Evolutionary conservation across 1,140 invertebrate genomes (phyloP), one percentile per base, ranked within the genome.

Genomic region (Ctenoplectra terminalis): DNA sequence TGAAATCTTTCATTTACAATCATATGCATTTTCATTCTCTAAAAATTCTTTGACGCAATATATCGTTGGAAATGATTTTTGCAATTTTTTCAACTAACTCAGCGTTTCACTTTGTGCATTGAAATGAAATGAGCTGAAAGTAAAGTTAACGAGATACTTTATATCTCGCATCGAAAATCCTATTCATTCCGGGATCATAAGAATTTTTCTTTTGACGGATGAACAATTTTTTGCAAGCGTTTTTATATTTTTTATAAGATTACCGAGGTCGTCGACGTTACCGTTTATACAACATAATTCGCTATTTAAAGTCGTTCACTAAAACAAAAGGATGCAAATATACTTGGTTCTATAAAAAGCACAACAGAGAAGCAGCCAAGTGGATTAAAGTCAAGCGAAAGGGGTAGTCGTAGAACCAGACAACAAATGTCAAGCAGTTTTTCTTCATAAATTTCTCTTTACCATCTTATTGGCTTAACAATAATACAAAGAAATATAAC

Each of bases 321-420:
- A 6, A 37, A 40, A 63, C 34, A 37, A 40, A 37, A 37, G 34
- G 23, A n/a, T 37, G 60, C 34, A 63, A 63, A 40, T 37, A 40
- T 61, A n/a, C 60, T 61, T 61, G 31, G n/a, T 61, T 61, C 34
- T n/a, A 37, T 31, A 37, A 61, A 61, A 37, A 31, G 60, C 9
- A 61, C 3, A 23, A 11, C 31, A 61, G 20, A 61, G 20, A 37
- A 15, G 60, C 34, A n/a, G 20, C 34, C 23, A 63, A 63, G 60
- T 63, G 60, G 60, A 63, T 63, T 63, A 63, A 63, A 63, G 23
- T 63, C 11, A 63, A 63, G n/a, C 34, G 60, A n/a, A 13, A 37
- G 20, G 5, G 60, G 9, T 34, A 34, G 17, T 60, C 17, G 20
- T 37, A n/a, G 23, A 5, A 63, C 8, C 5, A 15, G 46, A 48